phyloP scores from a whole-genome alignment of 2,113 vertebrate genomes.

The Prionailurus viverrinus region DNA sequence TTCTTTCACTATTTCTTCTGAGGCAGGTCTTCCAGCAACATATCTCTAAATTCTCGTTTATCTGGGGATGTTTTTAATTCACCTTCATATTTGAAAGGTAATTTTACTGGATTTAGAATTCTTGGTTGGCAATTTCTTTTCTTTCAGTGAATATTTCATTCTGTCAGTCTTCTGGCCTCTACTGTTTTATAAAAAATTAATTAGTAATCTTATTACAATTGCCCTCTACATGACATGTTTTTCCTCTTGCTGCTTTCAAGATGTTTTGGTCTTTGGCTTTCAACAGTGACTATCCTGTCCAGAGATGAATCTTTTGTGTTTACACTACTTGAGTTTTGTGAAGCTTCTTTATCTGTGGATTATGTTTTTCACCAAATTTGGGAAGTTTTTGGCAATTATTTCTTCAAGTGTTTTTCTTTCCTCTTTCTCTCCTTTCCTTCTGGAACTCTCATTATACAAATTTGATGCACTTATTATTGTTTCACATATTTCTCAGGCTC shows the following conservation, averaged over 20 bases:
- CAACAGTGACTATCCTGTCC: neutral
- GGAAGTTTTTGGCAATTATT: neutral
- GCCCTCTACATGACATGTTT: neutral
- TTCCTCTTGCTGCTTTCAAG: neutral
- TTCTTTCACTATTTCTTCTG: neutral
- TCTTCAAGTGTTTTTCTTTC: neutral
- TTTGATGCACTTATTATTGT: neutral
- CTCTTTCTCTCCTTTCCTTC: neutral
- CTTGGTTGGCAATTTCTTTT: neutral
- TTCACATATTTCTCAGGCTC: neutral
- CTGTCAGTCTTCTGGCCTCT: neutral
- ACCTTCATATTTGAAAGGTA: neutral
- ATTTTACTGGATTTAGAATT: slow-evolving; percentile 6
- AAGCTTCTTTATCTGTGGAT: neutral
- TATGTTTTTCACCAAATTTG: neutral
- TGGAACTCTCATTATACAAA: neutral
- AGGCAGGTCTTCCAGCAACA: neutral
- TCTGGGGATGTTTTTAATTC: neutral
- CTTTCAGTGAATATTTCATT: neutral
- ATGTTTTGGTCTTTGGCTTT: slow-evolving; percentile 2
- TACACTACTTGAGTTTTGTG: neutral
- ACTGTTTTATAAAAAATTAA: neutral
- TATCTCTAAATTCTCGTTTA: neutral
- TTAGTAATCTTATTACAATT: neutral
- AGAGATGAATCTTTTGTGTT: neutral